A percentile compares a stretch with the other conserved stretches of the same genome.
phyloP scores from a whole-genome alignment of 92 coral and sea anemone species.

The Porites evermanni region DNA sequence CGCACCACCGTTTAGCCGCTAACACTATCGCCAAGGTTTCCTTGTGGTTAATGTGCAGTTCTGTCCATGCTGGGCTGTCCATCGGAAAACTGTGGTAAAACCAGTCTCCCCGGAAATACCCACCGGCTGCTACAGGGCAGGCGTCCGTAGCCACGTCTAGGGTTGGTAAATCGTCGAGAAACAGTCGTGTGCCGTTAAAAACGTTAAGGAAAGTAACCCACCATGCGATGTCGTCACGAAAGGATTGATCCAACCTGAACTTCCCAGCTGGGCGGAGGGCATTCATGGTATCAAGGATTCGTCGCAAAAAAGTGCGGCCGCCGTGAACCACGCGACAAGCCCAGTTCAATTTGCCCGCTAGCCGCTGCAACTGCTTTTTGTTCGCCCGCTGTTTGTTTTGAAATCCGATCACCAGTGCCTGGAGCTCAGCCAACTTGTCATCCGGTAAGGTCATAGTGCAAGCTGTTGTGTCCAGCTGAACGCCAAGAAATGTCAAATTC shows the following conservation, averaged over 20 bases:
- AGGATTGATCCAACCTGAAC: no score
- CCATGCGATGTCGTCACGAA: not conserved
- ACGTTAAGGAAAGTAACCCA: not conserved
- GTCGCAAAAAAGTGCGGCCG: no score
- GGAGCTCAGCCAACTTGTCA: not conserved
- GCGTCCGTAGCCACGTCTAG: constrained; percentile 53
- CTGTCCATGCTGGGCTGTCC: constrained; percentile 23
- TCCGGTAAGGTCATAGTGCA: constrained; percentile 23
- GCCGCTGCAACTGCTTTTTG: constrained; percentile 5
- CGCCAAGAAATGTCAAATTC: constrained; percentile 3
- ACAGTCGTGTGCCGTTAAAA: constrained; percentile 32
- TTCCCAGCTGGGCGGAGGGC: no score
- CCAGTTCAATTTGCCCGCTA: not conserved
- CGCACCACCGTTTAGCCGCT: constrained; percentile 53
- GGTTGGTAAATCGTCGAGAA: constrained; percentile 31
- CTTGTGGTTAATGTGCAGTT: constrained; percentile 55
- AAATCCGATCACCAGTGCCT: not conserved
- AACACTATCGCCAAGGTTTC: constrained; percentile 50
- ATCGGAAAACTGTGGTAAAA: constrained; percentile 25
- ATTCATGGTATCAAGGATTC: no score
- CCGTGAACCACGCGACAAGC: no score
- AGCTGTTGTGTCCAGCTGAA: constrained; percentile 22
- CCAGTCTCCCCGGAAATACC: constrained; percentile 53
- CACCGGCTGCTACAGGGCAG: constrained; percentile 35
- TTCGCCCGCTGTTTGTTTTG: constrained; percentile 2